These are phyloP conservation scores for Drosophila aff. DNA, from an alignment of 1,140 invertebrate genomes.

Conservation along the genomic window DNA sequence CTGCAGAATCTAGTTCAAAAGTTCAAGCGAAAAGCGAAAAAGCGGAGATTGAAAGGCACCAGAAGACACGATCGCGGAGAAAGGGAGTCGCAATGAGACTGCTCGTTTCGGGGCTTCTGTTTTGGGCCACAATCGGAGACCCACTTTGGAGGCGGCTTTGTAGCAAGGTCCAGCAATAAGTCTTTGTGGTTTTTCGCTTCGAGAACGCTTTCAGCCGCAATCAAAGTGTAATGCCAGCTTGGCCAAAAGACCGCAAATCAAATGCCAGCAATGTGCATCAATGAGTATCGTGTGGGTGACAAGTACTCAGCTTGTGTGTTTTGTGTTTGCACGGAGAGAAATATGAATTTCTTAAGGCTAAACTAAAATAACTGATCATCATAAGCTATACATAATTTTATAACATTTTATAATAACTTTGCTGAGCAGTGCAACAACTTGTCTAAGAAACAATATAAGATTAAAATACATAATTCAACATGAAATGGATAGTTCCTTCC, in stretches of 20 bases:
- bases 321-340: background rate
- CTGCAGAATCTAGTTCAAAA: constrained; percentile 77
- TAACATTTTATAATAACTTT: too few relatives aligned
- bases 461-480: too few relatives aligned
- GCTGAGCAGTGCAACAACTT: background rate
- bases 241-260: constrained; percentile 44
- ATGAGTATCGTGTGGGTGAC: constrained; percentile 55
- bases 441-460: background rate
- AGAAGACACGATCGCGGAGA: constrained; percentile 57
- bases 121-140: constrained; percentile 34
- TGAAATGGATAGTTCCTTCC: background rate
- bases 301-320: constrained; percentile 4
- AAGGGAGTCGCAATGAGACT: constrained; percentile 53
- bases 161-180: constrained; percentile 23
- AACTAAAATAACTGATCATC: too few relatives aligned
- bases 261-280: constrained; percentile 41
- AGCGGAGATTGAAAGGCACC: constrained; percentile 37
- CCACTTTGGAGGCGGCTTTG: constrained; percentile 14
- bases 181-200: constrained; percentile 1
- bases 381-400: too few relatives aligned
- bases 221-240: constrained; percentile 28
- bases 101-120: constrained; percentile 33
- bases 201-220: constrained; percentile 13
- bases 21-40: constrained; percentile 69
- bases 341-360: background rate